phyloP scores from a whole-genome alignment of 1,140 invertebrate species.

The Vanessa tameamea region DNA sequence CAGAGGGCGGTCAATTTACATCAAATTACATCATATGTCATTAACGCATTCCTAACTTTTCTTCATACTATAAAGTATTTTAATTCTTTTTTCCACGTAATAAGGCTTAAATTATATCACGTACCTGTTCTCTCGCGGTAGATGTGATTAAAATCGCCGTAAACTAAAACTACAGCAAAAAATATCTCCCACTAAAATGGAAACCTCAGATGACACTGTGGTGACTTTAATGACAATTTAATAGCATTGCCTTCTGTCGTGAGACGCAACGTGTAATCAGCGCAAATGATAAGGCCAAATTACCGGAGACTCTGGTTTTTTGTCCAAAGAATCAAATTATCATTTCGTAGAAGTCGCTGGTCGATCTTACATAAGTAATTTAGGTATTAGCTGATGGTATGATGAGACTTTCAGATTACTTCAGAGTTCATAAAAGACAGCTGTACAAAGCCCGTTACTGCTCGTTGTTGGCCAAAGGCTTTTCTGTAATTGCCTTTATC shows the following conservation, averaged over 20 bases:
- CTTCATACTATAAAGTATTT: slow-evolving; percentile 26
- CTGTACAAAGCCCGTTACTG: slow-evolving; percentile 39
- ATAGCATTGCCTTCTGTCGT: slow-evolving; percentile 73
- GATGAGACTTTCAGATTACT: slow-evolving; percentile 34
- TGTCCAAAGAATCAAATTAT: slow-evolving; percentile 58
- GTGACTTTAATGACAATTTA: slow-evolving; percentile 79
- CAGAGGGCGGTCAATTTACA: slow-evolving; percentile 73
- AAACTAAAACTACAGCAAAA: slow-evolving; percentile 76
- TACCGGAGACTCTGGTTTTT: slow-evolving; percentile 52
- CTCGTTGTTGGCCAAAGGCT: slow-evolving; percentile 44
- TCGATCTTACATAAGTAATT: slow-evolving; percentile 27
- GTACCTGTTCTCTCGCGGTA: slow-evolving; percentile 27
- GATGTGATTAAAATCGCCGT: slow-evolving; percentile 49
- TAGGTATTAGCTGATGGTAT: slow-evolving; percentile 30
- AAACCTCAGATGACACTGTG: slow-evolving; percentile 73
- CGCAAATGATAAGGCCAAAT: slow-evolving; percentile 71
- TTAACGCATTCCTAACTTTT: slow-evolving; percentile 62
- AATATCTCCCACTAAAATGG: slow-evolving; percentile 71
- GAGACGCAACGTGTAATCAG: slow-evolving; percentile 70
- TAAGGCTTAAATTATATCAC: slow-evolving; percentile 36
- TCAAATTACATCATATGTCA: slow-evolving; percentile 76
- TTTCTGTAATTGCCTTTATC: slow-evolving; percentile 52
- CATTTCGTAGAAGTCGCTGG: slow-evolving; percentile 48
- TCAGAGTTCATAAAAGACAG: slow-evolving; percentile 36
- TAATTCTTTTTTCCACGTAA: slow-evolving; percentile 28